A percentile compares a stretch with the other conserved stretches of the same genome.
These are phyloP conservation scores for Agrotis exclamationis DNA, from an alignment of 2,888 invertebrate species.

Conservation along the genomic window DNA sequence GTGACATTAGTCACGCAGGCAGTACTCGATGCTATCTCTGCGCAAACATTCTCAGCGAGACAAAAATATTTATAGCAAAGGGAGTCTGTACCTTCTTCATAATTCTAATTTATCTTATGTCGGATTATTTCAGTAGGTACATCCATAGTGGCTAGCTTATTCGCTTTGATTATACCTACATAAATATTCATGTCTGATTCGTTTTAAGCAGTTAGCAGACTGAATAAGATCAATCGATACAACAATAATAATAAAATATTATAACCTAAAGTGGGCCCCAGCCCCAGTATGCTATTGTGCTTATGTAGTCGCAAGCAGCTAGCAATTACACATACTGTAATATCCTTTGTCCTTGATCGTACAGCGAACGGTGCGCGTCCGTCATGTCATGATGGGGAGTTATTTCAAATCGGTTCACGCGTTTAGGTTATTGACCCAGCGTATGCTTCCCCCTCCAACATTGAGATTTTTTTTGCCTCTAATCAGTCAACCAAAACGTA, in stretches of 20 bases:
- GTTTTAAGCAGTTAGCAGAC: too few species aligned
- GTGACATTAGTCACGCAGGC: constrained; percentile 82
- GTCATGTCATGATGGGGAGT: constrained; percentile 74
- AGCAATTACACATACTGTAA: constrained; percentile 60
- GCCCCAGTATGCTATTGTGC: constrained; percentile 19
- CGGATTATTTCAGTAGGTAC: constrained; percentile 1
- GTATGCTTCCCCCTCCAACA: constrained; percentile 76
- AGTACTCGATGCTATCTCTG: constrained; percentile 77
- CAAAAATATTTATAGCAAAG: constrained; percentile 68
- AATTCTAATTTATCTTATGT: neutral
- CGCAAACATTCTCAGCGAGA: constrained; percentile 72
- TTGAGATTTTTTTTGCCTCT: constrained; percentile 75
- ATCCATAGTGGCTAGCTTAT: neutral
- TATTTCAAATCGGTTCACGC: constrained; percentile 85
- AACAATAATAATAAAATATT: constrained; percentile 14
- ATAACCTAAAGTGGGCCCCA: constrained; percentile 30
- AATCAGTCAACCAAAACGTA: constrained; percentile 84
- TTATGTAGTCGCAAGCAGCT: constrained; percentile 39
- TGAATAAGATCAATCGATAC: constrained; percentile 1
- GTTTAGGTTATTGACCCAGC: constrained; percentile 83
- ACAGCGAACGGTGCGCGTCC: constrained; percentile 64
- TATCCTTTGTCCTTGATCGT: constrained; percentile 68
- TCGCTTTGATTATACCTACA: neutral
- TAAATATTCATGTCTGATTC: neutral
- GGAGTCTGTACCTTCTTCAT: constrained; percentile 7